Evolutionary conservation across 2,113 vertebrate species (phyloP), one percentile per base, ranked within the genome.

Genomic region (Helogale parvula): DNA sequence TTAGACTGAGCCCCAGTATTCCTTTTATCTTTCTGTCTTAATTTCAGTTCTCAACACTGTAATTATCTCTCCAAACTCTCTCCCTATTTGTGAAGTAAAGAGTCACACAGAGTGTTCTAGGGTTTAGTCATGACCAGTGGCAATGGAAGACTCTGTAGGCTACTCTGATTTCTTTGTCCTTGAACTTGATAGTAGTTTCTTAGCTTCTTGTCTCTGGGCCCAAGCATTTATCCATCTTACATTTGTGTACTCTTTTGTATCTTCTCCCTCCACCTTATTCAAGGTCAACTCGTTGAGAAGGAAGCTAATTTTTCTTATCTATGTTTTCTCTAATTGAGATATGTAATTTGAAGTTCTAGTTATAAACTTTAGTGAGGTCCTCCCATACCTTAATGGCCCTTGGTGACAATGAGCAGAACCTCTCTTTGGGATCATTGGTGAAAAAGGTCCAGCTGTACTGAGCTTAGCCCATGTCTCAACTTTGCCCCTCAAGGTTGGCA

Each of bases 311-410:
- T 88, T 92, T 81, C 41, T n/a, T 76, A 35, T 79, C 68, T 85
- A 17, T 29, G 19, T 92, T 86, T 95, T 81, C 72, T 88, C 50
- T 87, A 83, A 80, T 17, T 81, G 77, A 93, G 57, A 47, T 57
- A 65, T 17, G 5, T 71, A 63, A 89, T 86, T 92, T 89, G 41
- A 89, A 96, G 89, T 85, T 96, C 90, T 65, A 50, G 25, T 68
- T 95, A 38, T 94, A 45, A 79, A 52, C 31, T 76, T 54, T 33
- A 52, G 16, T 84, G 16, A 66, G 21, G 9, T 80, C 33, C 16
- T 89, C 72, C 45, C 33, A 57, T 89, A 57, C n/a, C 19, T 60
- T 88, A 33, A 80, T 74, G 11, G 47, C 41, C 69, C 31, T 71
- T 88, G 52, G 41, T 86, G 17, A 72, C 63, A 91, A 76, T 23